phyloP scores from a whole-genome alignment of 2,113 vertebrate species.

The Tonatia bakeri region DNA sequence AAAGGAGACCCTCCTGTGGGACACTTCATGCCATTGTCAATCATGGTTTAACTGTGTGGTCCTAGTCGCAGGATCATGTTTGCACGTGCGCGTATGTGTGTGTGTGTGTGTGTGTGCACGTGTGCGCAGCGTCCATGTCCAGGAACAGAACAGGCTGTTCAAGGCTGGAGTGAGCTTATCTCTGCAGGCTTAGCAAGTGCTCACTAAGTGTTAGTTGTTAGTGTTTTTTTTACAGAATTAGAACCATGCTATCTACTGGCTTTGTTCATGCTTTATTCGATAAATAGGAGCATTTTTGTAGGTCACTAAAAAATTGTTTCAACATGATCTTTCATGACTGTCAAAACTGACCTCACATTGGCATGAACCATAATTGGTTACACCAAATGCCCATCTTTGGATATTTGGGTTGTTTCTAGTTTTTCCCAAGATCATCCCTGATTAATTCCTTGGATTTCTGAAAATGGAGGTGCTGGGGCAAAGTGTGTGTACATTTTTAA shows the following conservation, averaged over 20 bases:
- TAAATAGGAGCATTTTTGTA: neutral
- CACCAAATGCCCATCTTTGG: neutral
- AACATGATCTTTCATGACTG: neutral
- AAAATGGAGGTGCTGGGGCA: slow-evolving; percentile 4
- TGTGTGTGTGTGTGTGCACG: neutral
- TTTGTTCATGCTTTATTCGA: slow-evolving; percentile 43
- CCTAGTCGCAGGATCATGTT: neutral
- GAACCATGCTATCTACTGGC: neutral
- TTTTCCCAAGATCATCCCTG: neutral
- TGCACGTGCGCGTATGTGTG: neutral
- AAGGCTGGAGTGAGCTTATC: neutral
- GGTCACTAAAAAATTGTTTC: slow-evolving; percentile 17
- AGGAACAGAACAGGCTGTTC: neutral
- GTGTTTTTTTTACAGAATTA: slow-evolving; percentile 27
- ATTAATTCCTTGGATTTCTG: neutral
- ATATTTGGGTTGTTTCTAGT: neutral
- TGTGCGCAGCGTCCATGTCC: neutral
- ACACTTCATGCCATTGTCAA: neutral
- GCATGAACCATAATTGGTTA: slow-evolving; percentile 15
- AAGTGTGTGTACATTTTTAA: slow-evolving; percentile 16
- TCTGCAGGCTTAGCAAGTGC: slow-evolving; percentile 30
- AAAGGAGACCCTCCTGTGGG: neutral
- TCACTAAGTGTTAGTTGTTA: neutral
- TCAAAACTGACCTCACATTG: neutral
- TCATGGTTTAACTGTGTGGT: neutral